phyloP scores from a whole-genome alignment of 92 coral and sea anemone species.

The Umimayanthus chanpuru region DNA sequence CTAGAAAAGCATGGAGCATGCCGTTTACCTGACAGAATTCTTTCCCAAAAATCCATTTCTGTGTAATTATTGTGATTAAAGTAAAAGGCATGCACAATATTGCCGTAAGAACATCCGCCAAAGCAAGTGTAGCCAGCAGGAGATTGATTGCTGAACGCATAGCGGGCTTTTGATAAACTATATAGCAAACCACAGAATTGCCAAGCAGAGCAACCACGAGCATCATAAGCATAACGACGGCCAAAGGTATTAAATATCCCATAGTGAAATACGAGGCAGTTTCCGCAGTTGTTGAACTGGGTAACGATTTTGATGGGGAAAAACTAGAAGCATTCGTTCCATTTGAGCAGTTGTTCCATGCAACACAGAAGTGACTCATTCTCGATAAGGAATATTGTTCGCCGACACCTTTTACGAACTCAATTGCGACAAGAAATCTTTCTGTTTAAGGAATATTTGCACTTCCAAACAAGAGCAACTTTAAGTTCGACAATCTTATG shows the following conservation, averaged over 20 bases:
- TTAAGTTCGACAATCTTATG: background rate
- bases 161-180: conserved; percentile 97
- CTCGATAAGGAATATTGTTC: conserved; percentile 1
- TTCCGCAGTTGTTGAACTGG: conserved; percentile 23
- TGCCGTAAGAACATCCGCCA: conserved; percentile 91
- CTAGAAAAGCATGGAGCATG: conserved; percentile 77
- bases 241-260: conserved; percentile 50
- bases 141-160: conserved; percentile 98
- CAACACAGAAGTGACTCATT: background rate
- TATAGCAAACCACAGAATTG: conserved; percentile 89
- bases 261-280: conserved; percentile 29
- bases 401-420: background rate
- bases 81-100: conserved; percentile 86
- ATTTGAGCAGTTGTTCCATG: background rate
- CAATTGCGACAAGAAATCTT: background rate
- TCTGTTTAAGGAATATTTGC: background rate
- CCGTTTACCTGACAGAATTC: conserved; percentile 87
- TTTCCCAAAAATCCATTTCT: conserved; percentile 86
- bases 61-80: conserved; percentile 66
- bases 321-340: background rate
- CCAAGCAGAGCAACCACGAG: conserved; percentile 79
- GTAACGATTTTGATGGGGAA: conserved; percentile 9
- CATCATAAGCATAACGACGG: conserved; percentile 71
- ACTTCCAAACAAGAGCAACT: background rate
- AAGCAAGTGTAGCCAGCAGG: conserved; percentile 83